These are phyloP conservation scores for Drosophila kuntzei DNA, from an alignment of 2,888 invertebrate species.

Conservation along the genomic window DNA sequence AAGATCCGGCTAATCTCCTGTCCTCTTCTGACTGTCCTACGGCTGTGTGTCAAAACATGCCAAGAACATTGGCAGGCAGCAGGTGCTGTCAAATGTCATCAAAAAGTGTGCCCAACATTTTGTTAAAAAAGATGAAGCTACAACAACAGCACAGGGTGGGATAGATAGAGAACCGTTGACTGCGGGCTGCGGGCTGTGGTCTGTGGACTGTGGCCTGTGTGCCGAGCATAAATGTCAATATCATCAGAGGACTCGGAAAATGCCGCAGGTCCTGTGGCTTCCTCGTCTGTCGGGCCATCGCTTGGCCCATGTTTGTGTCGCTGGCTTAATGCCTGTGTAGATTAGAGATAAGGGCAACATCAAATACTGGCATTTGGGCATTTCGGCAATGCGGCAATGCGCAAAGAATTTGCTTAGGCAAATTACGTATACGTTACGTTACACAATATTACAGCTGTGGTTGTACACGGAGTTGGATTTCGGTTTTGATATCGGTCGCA, in stretches of 20 bases:
- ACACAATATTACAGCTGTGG: conserved; percentile 55
- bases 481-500: conserved; percentile 57
- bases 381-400: conserved; percentile 42
- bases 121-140: conserved; percentile 47
- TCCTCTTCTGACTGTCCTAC: conserved; percentile 8
- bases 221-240: conserved; percentile 76
- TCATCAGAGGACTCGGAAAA: conserved; percentile 57
- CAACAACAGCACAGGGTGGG: conserved; percentile 9
- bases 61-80: conserved; percentile 46
- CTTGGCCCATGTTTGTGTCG: conserved; percentile 61
- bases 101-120: conserved; percentile 44
- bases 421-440: conserved; percentile 58
- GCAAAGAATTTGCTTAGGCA: conserved; percentile 52
- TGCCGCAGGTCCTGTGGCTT: conserved; percentile 60
- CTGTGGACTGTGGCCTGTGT: conserved; percentile 39
- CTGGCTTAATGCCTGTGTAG: conserved; percentile 72
- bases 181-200: conserved; percentile 1
- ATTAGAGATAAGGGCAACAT: conserved; percentile 74
- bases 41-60: conserved; percentile 49
- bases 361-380: conserved; percentile 57
- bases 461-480: conserved; percentile 20
- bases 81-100: conserved; percentile 76
- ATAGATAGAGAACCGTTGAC: conserved; percentile 7
- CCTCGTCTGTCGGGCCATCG: conserved; percentile 41
- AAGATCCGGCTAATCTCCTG: conserved; percentile 15